Evolutionary conservation across 35 echinoderm and acorn worm species (phyloP).

Genomic region (Eucidaris tribuloides): DNA sequence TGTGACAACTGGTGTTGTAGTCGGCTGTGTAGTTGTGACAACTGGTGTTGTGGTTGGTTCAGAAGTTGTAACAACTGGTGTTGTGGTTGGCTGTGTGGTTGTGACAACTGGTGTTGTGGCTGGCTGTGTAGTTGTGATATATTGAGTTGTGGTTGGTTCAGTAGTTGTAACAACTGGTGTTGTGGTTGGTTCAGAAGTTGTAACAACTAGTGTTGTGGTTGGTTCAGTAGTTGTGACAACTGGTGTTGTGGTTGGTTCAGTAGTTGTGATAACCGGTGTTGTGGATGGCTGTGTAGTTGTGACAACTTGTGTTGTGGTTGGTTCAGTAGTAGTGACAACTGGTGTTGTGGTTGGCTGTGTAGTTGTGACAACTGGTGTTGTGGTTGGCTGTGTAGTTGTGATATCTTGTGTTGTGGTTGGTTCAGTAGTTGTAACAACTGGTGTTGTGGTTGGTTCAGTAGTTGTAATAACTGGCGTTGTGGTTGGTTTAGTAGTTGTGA

Average conservation of each 20-base stretch:
- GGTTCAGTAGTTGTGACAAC: neutral
- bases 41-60: neutral
- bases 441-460: no score
- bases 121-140: neutral
- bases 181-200: neutral
- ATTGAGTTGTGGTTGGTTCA: neutral
- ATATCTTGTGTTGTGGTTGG: constrained; percentile 10
- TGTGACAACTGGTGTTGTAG: neutral
- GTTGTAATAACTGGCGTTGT: no score
- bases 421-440: neutral
- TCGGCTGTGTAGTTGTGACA: neutral
- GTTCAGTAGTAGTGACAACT: neutral
- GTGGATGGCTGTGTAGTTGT: neutral
- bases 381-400: neutral
- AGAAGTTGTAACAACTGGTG: neutral
- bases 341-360: neutral
- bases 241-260: neutral
- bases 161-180: neutral
- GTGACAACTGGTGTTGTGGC: neutral
- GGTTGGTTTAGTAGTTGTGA: no score
- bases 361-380: neutral
- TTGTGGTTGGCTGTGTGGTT: neutral
- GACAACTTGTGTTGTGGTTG: neutral
- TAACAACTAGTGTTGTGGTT: neutral
- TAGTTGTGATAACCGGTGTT: neutral